Conservation (phyloP, 2,113 vertebrate species). For the Toxotes jaculatrix region DNA sequence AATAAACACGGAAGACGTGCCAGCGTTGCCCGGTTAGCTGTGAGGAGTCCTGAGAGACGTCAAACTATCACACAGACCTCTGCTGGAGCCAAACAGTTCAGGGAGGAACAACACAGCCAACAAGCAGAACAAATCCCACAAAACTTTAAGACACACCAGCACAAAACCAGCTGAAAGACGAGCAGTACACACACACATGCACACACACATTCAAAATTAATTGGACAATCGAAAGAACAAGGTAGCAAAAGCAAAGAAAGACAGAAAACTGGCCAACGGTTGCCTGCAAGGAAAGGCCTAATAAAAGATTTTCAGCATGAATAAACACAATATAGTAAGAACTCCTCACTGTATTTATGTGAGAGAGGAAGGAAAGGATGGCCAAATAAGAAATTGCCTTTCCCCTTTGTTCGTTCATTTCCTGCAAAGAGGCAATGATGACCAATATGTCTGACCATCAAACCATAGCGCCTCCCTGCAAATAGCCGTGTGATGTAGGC, state of each 20-base stretch:
- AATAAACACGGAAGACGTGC: slow-evolving; percentile 63
- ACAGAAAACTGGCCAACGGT: slow-evolving; percentile 6
- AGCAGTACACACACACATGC: slow-evolving; percentile 2
- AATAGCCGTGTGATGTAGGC: slow-evolving; percentile 49
- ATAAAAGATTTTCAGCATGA: slow-evolving; percentile 62
- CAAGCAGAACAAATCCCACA: slow-evolving; percentile 50
- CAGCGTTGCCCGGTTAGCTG: slow-evolving; percentile 64
- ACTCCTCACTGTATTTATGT: slow-evolving; percentile 29
- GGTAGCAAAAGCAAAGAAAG: slow-evolving; percentile 17
- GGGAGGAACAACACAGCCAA: slow-evolving; percentile 44
- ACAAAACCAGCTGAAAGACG: slow-evolving; percentile 36
- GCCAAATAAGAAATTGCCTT: slow-evolving; percentile 48
- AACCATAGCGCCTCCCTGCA: slow-evolving; percentile 37
- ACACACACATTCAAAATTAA: slow-evolving; percentile 24
- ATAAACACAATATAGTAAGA: slow-evolving; percentile 50
- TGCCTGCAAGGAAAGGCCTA: slow-evolving; percentile 11
- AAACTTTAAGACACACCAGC: slow-evolving; percentile 32
- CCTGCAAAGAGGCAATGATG: slow-evolving; percentile 61
- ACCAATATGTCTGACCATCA: slow-evolving; percentile 59
- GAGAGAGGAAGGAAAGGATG: neutral
- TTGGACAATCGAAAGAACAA: slow-evolving; percentile 43
- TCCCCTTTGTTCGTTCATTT: slow-evolving; percentile 43
- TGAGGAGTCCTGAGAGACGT: slow-evolving; percentile 63
- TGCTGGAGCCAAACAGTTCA: slow-evolving; percentile 48
- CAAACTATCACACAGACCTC: slow-evolving; percentile 56